Percentiles rank a stretch among this genome's conserved stretches.
phyloP scores from a whole-genome alignment of 2,797 vertebrate species.

The Phalloptychus januarius region DNA sequence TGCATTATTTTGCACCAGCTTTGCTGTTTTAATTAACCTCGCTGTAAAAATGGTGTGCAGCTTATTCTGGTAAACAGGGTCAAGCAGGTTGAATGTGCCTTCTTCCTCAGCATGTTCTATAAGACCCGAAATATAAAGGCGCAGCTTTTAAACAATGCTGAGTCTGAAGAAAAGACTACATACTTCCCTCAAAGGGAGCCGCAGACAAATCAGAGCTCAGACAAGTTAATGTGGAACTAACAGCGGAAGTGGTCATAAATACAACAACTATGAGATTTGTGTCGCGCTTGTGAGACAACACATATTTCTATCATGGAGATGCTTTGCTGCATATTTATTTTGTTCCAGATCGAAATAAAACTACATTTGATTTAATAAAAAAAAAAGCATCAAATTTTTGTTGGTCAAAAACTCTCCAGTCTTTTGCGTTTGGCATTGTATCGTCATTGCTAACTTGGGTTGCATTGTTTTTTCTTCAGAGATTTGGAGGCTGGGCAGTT shows the following conservation, averaged over 20 bases:
- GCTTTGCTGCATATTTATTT: neutral
- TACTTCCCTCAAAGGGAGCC: neutral
- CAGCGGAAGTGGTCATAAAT: neutral
- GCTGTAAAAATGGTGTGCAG: constrained; percentile 20
- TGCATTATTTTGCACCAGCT: constrained; percentile 11
- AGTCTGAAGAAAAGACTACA: neutral
- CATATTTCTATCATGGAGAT: neutral
- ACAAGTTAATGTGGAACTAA: neutral
- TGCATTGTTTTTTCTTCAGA: neutral
- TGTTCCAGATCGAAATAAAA: neutral
- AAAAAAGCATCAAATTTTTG: neutral
- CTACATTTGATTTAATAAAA: neutral
- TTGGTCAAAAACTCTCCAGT: neutral
- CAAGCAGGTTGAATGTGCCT: constrained; percentile 9
- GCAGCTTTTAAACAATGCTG: constrained; percentile 14
- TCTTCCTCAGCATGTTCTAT: neutral
- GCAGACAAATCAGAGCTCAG: neutral
- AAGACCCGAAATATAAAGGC: constrained; percentile 9
- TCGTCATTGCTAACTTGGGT: neutral
- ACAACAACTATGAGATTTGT: neutral
- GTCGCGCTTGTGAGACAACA: neutral
- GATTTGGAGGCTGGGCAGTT: neutral
- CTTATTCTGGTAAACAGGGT: constrained; percentile 20
- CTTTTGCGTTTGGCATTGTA: neutral
- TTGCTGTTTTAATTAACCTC: constrained; percentile 42